phyloP scores from a whole-genome alignment of 2,888 invertebrate genomes.

The Frankliniella intonsa region DNA sequence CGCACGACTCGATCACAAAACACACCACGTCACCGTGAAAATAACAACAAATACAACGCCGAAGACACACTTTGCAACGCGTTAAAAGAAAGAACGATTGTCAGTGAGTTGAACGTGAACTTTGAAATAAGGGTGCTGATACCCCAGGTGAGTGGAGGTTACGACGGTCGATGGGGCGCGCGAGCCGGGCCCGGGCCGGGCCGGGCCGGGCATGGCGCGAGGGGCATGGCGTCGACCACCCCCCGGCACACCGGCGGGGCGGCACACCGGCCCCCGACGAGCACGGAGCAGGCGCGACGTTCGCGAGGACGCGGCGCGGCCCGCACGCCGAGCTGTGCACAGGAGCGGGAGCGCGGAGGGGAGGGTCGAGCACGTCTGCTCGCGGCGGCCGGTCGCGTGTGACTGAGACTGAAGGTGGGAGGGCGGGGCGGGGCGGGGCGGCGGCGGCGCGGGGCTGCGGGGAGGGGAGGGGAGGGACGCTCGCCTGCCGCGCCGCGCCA shows the following conservation, averaged over 20 bases:
- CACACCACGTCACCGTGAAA: too few relatives aligned
- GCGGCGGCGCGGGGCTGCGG: background rate
- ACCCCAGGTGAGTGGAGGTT: too few relatives aligned
- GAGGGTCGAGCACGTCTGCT: background rate
- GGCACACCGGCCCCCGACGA: background rate
- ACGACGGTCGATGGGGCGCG: background rate
- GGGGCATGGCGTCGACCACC: background rate
- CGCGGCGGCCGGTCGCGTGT: background rate
- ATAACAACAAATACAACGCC: too few relatives aligned
- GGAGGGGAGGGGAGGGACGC: background rate
- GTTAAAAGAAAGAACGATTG: too few relatives aligned
- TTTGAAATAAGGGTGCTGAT: too few relatives aligned
- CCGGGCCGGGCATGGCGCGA: background rate
- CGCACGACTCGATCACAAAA: too few relatives aligned
- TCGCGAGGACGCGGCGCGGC: background rate
- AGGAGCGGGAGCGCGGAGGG: too few relatives aligned
- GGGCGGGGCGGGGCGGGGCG: background rate
- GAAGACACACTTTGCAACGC: too few relatives aligned
- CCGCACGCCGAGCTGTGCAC: background rate
- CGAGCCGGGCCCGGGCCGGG: background rate
- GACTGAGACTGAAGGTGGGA: background rate
- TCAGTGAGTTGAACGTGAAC: too few relatives aligned
- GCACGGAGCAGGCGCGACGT: background rate
- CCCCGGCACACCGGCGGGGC: background rate
- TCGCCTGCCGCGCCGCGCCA: background rate